These are phyloP conservation scores for Limnephilus auricula DNA, from an alignment of 2,888 invertebrate species.

Conservation along the genomic window DNA sequence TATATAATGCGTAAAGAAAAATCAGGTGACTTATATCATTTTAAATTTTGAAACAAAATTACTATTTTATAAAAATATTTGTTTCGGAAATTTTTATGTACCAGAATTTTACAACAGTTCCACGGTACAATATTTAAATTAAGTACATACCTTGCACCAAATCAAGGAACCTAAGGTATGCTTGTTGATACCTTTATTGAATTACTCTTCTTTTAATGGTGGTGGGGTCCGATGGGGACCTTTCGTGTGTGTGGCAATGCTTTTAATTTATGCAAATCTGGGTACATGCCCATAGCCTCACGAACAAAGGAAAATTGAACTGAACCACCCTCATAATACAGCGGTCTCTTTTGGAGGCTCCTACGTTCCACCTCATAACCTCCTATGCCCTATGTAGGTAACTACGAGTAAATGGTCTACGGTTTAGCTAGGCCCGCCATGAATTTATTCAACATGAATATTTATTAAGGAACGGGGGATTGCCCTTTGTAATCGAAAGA, in stretches of 20 bases:
- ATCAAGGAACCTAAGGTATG: not conserved
- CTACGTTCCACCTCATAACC: not conserved
- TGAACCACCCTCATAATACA: conserved; percentile 9
- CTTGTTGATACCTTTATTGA: not conserved
- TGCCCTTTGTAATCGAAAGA: conserved; percentile 66
- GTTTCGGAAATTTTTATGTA: no score
- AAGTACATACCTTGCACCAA: not conserved
- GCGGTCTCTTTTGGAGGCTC: not conserved
- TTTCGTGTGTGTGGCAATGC: not conserved
- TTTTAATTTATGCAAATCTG: not conserved
- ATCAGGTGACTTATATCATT: no score
- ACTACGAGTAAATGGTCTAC: not conserved
- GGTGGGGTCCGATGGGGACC: no score
- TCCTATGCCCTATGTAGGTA: not conserved
- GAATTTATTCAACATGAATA: conserved; percentile 64
- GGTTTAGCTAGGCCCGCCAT: conserved; percentile 46
- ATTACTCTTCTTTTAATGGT: no score
- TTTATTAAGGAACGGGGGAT: conserved; percentile 65
- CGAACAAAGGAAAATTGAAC: not conserved
- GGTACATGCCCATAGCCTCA: not conserved
- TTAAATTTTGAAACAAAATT: no score
- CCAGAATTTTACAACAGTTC: no score
- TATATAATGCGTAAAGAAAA: no score
- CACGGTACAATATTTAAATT: not conserved
- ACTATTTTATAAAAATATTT: no score